Evolutionary conservation across 2,888 invertebrate genomes (phyloP), one percentile per base, ranked within the genome.

Genomic region (Ditula angustiorana): DNA sequence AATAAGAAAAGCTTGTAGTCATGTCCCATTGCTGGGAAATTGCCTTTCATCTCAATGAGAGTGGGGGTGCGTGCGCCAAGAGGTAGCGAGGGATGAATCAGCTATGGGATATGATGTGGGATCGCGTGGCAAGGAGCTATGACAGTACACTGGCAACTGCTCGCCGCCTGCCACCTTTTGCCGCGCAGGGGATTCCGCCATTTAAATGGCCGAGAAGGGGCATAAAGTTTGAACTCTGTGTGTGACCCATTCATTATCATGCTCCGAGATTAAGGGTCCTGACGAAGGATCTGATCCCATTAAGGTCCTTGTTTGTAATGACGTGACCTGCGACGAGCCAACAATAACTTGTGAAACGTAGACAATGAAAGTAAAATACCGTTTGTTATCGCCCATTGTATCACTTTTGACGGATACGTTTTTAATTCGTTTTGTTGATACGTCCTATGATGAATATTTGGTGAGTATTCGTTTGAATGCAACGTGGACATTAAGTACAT

Each of bases 331-430:
- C 23, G 16, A 41, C 63, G 19, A 57, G 13, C 24, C 57, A 49
- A 56, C 49, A 63, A 52, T 58, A 24, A 63, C 50, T 57, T 62
- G 56, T 56, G 23, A 50, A 57, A 62, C 33, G 44, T 50, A 57
- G 50, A 63, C 63, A 63, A 63, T 57, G 44, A 16, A 16, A 50
- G 49, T 57, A 50, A 57, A 57, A 50, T 0, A 44, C 23, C 50
- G 57, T 58, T 58, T 63, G 53, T 50, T 50, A 30, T 49, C 56
- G 21, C 2, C 44, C 44, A 26, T 63, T 63, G 63, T 58, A 35
- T 58, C 8, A 23, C 35, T 49, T 63, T 44, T 35, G 63, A 63
- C 50, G 50, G 50, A 30, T 50, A 23, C 55, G 37, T 56, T 56
- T 56, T 28, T 49, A 62, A 62, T 62, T 49, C 37, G 41, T 60